A percentile compares a stretch with the other conserved stretches of the same genome.
Conservation (phyloP, 2,888 invertebrate species). For the Eupeodes luniger region DNA sequence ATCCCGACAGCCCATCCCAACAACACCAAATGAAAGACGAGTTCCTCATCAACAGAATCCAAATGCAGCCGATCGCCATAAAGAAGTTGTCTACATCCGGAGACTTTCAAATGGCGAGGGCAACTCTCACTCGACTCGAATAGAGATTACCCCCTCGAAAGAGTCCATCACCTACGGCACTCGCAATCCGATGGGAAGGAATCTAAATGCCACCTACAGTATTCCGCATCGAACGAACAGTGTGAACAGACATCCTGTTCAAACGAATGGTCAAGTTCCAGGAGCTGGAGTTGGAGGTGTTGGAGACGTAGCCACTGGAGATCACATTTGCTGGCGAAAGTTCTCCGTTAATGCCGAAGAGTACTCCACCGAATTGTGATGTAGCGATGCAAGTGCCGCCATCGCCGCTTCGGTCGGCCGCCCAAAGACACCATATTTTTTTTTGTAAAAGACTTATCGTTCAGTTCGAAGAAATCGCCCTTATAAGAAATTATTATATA, state of each 20-base stretch:
- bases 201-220: constrained; percentile 53
- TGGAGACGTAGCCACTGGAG: constrained; percentile 78
- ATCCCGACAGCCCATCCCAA: constrained; percentile 51
- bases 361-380: constrained; percentile 84
- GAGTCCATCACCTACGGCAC: constrained; percentile 82
- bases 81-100: constrained; percentile 83
- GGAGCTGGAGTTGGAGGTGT: constrained; percentile 26
- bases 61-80: constrained; percentile 79
- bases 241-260: constrained; percentile 47
- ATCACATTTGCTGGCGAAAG: constrained; percentile 86
- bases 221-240: constrained; percentile 57
- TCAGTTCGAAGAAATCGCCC: constrained; percentile 42
- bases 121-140: constrained; percentile 82
- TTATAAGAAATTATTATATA: constrained; percentile 24
- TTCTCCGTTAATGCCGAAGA: constrained; percentile 84
- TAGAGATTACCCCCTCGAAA: constrained; percentile 83
- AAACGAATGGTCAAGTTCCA: constrained; percentile 61
- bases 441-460: constrained; percentile 66
- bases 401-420: background rate
- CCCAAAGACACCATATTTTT: constrained; percentile 48
- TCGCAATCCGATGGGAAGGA: constrained; percentile 77
- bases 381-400: background rate
- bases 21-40: constrained; percentile 43
- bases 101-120: constrained; percentile 81
- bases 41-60: constrained; percentile 58